Evolutionary conservation across 2,888 invertebrate species (phyloP).

Genomic region (Meandrusa payeni): DNA sequence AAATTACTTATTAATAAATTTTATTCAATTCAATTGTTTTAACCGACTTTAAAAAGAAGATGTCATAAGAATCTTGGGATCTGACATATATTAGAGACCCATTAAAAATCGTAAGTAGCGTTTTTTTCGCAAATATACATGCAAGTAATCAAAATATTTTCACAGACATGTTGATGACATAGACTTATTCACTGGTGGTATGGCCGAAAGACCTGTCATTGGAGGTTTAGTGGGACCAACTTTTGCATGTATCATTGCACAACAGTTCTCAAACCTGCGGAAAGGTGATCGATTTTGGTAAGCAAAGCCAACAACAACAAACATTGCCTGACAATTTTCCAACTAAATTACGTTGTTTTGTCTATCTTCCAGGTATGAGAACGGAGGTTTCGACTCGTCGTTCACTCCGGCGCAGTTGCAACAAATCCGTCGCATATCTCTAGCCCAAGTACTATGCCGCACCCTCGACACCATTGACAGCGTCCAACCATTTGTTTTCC

Average conservation of each 20-base stretch:
- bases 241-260: slow-evolving; percentile 93
- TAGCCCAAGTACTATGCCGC: slow-evolving; percentile 87
- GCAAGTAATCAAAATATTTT: too few species aligned
- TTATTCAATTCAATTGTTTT: neutral
- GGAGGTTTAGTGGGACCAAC: slow-evolving; percentile 92
- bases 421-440: slow-evolving; percentile 85
- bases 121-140: too few species aligned
- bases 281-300: slow-evolving; percentile 90
- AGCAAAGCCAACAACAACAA: slow-evolving; percentile 24
- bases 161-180: slow-evolving; percentile 87
- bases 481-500: slow-evolving; percentile 86
- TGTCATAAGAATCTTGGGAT: too few species aligned
- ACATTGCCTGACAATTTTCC: neutral
- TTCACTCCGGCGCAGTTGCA: slow-evolving; percentile 89
- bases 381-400: slow-evolving; percentile 85
- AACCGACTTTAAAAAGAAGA: too few species aligned
- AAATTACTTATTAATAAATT: too few species aligned
- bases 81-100: too few species aligned
- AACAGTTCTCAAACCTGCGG: slow-evolving; percentile 89
- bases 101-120: too few species aligned
- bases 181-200: slow-evolving; percentile 91
- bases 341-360: too few species aligned
- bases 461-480: slow-evolving; percentile 84
- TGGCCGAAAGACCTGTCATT: slow-evolving; percentile 89
- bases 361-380: slow-evolving; percentile 83